phyloP scores from a whole-genome alignment of 2,797 vertebrate species.

The Falco columbarius region DNA sequence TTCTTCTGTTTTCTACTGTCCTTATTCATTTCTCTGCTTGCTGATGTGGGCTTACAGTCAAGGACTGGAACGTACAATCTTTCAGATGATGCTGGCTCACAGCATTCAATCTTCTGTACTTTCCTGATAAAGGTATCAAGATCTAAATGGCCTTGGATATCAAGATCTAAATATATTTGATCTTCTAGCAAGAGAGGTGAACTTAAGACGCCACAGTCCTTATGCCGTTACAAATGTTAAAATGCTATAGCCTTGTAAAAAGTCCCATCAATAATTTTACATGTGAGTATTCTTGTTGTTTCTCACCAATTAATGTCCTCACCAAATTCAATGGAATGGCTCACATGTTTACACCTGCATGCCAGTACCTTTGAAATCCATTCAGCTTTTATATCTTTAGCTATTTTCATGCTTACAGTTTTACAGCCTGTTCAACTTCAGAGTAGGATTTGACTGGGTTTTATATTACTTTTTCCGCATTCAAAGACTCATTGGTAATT shows the following conservation, averaged over 20 bases:
- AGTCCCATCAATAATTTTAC: not conserved
- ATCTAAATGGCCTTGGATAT: not conserved
- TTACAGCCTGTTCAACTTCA: not conserved
- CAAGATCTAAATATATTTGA: not conserved
- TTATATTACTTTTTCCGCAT: not conserved
- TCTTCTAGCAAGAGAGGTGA: not conserved
- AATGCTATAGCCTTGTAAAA: not conserved
- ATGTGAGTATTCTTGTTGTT: not conserved
- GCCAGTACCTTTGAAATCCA: not conserved
- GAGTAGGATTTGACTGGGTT: not conserved
- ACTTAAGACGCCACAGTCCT: not conserved
- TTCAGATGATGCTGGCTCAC: not conserved
- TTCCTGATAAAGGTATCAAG: not conserved
- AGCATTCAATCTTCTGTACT: not conserved
- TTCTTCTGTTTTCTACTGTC: not conserved
- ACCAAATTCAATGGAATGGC: not conserved
- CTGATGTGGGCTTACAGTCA: not conserved
- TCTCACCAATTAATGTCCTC: not conserved
- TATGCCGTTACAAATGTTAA: not conserved
- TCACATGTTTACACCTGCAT: not conserved
- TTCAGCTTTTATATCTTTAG: not conserved
- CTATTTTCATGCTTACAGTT: not conserved
- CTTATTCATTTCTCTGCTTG: not conserved
- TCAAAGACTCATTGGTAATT: not conserved
- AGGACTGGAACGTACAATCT: not conserved